Evolutionary conservation across 1,140 invertebrate species (phyloP).

Genomic region (Papilio machaon): DNA sequence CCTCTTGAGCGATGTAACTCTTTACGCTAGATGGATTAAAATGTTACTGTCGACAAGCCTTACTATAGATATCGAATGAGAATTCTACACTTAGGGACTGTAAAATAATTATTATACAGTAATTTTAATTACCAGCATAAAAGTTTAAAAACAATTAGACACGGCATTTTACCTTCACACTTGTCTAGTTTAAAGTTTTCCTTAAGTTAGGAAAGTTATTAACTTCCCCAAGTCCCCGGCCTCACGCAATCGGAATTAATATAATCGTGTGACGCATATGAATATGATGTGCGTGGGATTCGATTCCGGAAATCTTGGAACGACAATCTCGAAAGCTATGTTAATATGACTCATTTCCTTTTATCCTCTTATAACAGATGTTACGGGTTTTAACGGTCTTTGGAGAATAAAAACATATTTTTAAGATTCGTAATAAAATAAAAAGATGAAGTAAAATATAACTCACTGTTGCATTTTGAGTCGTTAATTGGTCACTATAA

Average conservation of each 20-base stretch:
- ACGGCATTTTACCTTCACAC: too few species aligned
- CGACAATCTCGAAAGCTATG: neutral
- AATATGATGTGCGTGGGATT: slow-evolving; percentile 15
- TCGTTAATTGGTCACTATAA: neutral
- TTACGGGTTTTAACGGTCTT: neutral
- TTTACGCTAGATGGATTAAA: too few species aligned
- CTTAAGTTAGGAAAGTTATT: neutral
- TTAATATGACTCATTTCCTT: slow-evolving; percentile 30
- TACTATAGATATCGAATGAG: too few species aligned
- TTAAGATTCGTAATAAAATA: neutral
- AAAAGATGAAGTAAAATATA: neutral
- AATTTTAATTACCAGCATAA: too few species aligned
- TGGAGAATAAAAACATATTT: neutral
- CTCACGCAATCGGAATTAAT: neutral
- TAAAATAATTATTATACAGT: too few species aligned
- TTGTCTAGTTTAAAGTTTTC: neutral
- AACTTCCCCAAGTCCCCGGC: neutral
- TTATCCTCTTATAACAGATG: neutral
- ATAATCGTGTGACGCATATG: slow-evolving; percentile 3
- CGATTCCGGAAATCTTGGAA: slow-evolving; percentile 2
- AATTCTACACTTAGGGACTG: too few species aligned
- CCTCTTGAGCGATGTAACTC: too few species aligned
- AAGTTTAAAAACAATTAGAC: neutral
- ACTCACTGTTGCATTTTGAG: too few species aligned
- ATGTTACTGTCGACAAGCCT: too few species aligned